Percentiles rank a stretch among this genome's conserved stretches.
Conservation (phyloP, 2,113 vertebrate genomes). For the Zosterops pallidus region DNA sequence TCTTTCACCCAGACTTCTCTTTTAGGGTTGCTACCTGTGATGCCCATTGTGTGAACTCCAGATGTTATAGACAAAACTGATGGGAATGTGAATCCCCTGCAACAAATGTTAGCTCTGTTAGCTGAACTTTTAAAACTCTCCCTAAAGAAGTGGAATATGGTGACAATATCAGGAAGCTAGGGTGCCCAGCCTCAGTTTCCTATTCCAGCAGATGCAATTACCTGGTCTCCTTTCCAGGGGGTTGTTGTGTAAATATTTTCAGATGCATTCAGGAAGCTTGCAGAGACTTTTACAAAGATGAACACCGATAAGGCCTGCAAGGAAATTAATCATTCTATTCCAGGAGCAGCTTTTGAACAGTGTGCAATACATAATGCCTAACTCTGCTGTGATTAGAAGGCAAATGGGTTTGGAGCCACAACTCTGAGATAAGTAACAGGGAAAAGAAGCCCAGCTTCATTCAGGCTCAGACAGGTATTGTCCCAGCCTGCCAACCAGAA, state of each 20-base stretch:
- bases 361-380: not conserved
- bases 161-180: not conserved
- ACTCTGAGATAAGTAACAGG: not conserved
- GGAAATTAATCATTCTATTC: slow-evolving; percentile 13
- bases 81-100: not conserved
- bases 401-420: not conserved
- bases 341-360: not conserved
- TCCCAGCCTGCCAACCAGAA: not conserved
- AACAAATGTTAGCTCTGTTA: not conserved
- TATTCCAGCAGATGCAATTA: not conserved
- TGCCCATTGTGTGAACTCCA: not conserved
- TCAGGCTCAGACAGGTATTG: not conserved
- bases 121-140: not conserved
- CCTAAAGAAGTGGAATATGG: not conserved
- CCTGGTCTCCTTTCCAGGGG: not conserved
- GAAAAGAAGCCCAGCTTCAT: not conserved
- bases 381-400: not conserved
- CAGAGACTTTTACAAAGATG: not conserved
- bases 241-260: not conserved
- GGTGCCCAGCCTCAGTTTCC: not conserved
- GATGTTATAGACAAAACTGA: not conserved
- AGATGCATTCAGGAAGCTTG: not conserved
- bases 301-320: not conserved
- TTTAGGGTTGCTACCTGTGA: not conserved
- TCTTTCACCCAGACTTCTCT: not conserved